Evolutionary conservation across 1,140 invertebrate species (phyloP).

Genomic region (Mycetomoellerius zeteki): DNA sequence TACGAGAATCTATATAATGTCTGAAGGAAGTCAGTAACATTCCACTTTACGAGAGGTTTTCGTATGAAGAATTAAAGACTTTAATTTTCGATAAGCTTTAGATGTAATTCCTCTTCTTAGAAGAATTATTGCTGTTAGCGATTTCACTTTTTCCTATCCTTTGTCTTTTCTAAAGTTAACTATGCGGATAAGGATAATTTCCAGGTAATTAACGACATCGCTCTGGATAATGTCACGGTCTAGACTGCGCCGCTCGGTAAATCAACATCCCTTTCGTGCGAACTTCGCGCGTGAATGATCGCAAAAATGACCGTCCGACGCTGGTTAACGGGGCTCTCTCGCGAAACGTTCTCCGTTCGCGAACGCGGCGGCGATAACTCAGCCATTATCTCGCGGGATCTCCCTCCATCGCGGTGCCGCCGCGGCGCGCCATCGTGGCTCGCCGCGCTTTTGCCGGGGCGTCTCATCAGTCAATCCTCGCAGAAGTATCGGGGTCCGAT

Average conservation of each 20-base stretch:
- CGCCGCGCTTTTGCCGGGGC: conserved; percentile 46
- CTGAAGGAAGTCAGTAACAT: background rate
- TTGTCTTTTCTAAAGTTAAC: background rate
- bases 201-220: conserved; percentile 16
- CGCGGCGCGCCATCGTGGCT: conserved; percentile 43
- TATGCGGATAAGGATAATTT: background rate
- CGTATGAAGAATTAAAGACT: background rate
- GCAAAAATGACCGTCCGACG: conserved; percentile 33
- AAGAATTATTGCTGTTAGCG: background rate
- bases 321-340: conserved; percentile 26
- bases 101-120: background rate
- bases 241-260: background rate
- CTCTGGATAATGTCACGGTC: background rate
- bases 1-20: background rate
- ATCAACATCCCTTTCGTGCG: conserved; percentile 10
- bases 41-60: background rate
- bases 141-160: background rate
- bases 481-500: conserved; percentile 64
- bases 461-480: conserved; percentile 69
- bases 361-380: conserved; percentile 45
- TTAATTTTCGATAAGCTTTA: too few species aligned
- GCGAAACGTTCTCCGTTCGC: conserved; percentile 33
- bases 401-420: conserved; percentile 49
- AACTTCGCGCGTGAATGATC: conserved; percentile 19
- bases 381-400: conserved; percentile 60